phyloP scores from a whole-genome alignment of 1,140 invertebrate genomes.

The Drosophila aff. region DNA sequence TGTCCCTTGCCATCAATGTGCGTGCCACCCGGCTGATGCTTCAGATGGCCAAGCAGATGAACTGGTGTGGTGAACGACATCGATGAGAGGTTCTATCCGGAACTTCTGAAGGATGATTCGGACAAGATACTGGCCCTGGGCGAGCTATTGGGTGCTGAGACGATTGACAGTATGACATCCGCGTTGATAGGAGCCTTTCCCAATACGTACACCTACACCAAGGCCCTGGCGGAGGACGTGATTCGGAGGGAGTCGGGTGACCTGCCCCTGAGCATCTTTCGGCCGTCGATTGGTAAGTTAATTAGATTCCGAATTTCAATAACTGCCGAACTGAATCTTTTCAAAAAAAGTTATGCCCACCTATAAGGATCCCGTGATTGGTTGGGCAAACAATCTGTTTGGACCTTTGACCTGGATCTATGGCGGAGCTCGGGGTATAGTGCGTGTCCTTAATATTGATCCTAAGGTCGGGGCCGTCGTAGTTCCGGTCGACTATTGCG shows the following conservation, averaged over 20 bases:
- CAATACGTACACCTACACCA: conserved; percentile 94
- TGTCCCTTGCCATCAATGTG: conserved; percentile 87
- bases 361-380: conserved; percentile 89
- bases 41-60: conserved; percentile 88
- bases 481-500: conserved; percentile 92
- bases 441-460: conserved; percentile 88
- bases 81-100: conserved; percentile 90
- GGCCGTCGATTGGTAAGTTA: conserved; percentile 89
- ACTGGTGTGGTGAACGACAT: conserved; percentile 88
- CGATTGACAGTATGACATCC: conserved; percentile 88
- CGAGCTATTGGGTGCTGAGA: conserved; percentile 84
- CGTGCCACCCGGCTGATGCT: conserved; percentile 86
- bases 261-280: conserved; percentile 90
- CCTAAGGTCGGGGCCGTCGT: conserved; percentile 85
- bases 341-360: conserved; percentile 91
- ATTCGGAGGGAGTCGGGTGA: conserved; percentile 87
- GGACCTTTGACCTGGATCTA: conserved; percentile 92
- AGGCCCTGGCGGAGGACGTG: conserved; percentile 91
- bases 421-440: conserved; percentile 89
- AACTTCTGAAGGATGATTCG: conserved; percentile 87
- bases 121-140: conserved; percentile 87
- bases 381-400: conserved; percentile 96
- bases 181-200: conserved; percentile 90
- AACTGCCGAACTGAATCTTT: not conserved
- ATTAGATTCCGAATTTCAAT: conserved; percentile 59